Evolutionary conservation across 2,888 invertebrate species (phyloP), one percentile per base, ranked within the genome.

Genomic region (Nephrotoma flavescens): DNA sequence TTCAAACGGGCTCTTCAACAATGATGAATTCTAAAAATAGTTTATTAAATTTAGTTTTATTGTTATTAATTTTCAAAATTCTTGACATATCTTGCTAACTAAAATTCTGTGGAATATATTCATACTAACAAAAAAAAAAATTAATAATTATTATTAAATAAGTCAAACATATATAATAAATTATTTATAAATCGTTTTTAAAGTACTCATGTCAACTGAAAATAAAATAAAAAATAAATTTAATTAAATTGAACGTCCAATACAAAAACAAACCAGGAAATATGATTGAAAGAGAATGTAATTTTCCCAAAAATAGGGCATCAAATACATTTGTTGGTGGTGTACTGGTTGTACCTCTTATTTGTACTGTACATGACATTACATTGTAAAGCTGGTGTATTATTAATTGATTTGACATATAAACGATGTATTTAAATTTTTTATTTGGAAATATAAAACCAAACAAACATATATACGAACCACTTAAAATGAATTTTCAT

Each of bases 1-100:
- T 91, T 86, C 91, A 91, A 88, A 91, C 91, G 87, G 91, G 90
- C 88, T 87, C 88, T 31, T 71, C 71, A 71, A 71, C 71, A 71
- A 31, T 44, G 92, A 91, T 42, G 84, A 42, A 15, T 41, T 41
- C 41, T 42, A 84, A 84, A 84, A 84, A 84, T 84, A 41, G 42
- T 84, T 84, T 84, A 84, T 41, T 42, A 84, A 41, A 84, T 84
- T 84, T 84, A 84, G 41, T 42, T 42, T 19, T 84, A 42, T 84
- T 84, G 42, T 84, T 84, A 84, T 84, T 84, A 84, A 42, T 84
- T 84, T 84, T 84, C 15, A 42, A 84, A 41, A n/a, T 84, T 42
- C 42, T 84, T 42, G 42, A 84, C 84, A 84, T 84, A 84, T 84
- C 84, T 84, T 84, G 84, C 84, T 84, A 84, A 84, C 42, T 42